Percentiles rank a stretch among this genome's conserved stretches.
Evolutionary conservation across 2,888 invertebrate genomes (phyloP).

Genomic region (Drosophila peninsularis): DNA sequence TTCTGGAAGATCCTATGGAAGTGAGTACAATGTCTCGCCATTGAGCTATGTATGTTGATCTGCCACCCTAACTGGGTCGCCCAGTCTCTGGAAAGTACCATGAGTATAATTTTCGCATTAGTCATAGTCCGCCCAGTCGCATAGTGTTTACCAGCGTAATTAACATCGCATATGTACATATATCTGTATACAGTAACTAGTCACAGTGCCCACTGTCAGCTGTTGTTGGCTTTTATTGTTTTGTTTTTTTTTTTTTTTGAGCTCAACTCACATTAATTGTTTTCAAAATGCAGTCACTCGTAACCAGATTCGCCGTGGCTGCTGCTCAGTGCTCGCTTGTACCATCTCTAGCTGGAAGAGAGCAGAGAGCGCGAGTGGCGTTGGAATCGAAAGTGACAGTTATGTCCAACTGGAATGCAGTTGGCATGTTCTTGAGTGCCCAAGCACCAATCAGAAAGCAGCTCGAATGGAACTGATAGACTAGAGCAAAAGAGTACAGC

Average conservation of each 20-base stretch:
- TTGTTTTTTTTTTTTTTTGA: slow-evolving; percentile 39
- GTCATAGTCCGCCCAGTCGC: slow-evolving; percentile 34
- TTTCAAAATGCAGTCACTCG: slow-evolving; percentile 71
- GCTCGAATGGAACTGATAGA: background rate
- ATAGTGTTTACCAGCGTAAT: slow-evolving; percentile 61
- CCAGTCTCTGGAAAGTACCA: slow-evolving; percentile 2
- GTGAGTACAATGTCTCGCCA: slow-evolving; percentile 86
- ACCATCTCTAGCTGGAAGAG: slow-evolving; percentile 6
- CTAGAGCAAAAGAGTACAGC: background rate
- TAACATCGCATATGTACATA: slow-evolving; percentile 45
- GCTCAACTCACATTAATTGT: slow-evolving; percentile 57
- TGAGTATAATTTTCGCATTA: slow-evolving; percentile 41
- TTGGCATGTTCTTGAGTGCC: background rate
- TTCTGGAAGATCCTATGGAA: slow-evolving; percentile 95
- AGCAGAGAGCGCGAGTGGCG: slow-evolving; percentile 3
- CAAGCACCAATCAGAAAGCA: background rate
- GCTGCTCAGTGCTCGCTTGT: slow-evolving; percentile 7
- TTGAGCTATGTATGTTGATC: slow-evolving; percentile 6
- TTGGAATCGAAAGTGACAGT: slow-evolving; percentile 9
- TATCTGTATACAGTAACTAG: slow-evolving; percentile 20
- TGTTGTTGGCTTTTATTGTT: slow-evolving; percentile 39
- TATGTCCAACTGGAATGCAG: slow-evolving; percentile 1
- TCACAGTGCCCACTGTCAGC: slow-evolving; percentile 41
- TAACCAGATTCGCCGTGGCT: slow-evolving; percentile 45
- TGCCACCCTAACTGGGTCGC: slow-evolving; percentile 10